phyloP scores from a whole-genome alignment of 2,888 invertebrate species.

The Xylota sylvarum region DNA sequence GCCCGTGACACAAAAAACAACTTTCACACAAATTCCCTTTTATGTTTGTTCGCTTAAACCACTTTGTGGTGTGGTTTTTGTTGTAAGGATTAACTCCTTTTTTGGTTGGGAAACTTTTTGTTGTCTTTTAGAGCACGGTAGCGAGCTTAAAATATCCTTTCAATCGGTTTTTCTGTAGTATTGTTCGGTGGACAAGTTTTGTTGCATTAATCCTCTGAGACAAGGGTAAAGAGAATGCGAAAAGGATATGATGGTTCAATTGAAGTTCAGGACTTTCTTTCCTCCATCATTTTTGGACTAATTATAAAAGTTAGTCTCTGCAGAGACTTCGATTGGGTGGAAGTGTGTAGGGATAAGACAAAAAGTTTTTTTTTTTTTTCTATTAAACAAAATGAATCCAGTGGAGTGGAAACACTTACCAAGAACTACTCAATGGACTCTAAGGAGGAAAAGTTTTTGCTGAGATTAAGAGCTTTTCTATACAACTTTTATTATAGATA shows the following conservation, averaged over 20 bases:
- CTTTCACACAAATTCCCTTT: slow-evolving; percentile 20
- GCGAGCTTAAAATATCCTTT: slow-evolving; percentile 41
- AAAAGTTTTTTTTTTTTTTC: neutral
- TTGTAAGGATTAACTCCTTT: slow-evolving; percentile 23
- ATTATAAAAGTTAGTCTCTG: slow-evolving; percentile 54
- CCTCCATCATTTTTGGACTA: slow-evolving; percentile 41
- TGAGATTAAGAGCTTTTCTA: slow-evolving; percentile 21
- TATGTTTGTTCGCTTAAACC: slow-evolving; percentile 37
- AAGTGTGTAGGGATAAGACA: neutral
- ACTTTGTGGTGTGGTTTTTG: slow-evolving; percentile 51
- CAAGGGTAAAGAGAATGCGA: neutral
- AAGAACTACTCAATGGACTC: slow-evolving; percentile 17
- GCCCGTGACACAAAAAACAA: neutral
- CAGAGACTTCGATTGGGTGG: slow-evolving; percentile 32
- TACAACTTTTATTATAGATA: slow-evolving; percentile 1
- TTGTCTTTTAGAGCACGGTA: slow-evolving; percentile 14
- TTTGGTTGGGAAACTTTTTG: neutral
- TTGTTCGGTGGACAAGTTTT: slow-evolving; percentile 39
- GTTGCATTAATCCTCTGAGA: slow-evolving; percentile 14
- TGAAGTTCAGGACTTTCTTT: slow-evolving; percentile 23
- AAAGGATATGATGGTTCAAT: slow-evolving; percentile 29
- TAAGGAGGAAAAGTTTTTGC: slow-evolving; percentile 16
- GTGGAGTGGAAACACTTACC: slow-evolving; percentile 26
- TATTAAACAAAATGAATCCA: slow-evolving; percentile 28
- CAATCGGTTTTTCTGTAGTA: neutral